Conservation (phyloP, 1,140 invertebrate genomes). For the Harlomillsia oculata region DNA sequence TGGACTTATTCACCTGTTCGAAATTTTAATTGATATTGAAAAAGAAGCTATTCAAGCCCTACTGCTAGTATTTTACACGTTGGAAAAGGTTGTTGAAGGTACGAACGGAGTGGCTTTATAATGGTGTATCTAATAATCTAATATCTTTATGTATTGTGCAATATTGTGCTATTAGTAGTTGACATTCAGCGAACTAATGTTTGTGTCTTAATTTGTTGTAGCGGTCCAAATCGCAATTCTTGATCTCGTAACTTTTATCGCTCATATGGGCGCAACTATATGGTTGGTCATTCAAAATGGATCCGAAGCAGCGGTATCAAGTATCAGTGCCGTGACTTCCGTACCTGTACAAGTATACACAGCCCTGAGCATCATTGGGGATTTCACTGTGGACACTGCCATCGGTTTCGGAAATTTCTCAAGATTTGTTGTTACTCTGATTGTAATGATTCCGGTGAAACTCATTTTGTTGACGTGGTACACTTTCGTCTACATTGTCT, state of each 20-base stretch:
- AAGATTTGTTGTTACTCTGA: not conserved
- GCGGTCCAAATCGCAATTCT: slow-evolving; percentile 2
- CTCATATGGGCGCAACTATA: not conserved
- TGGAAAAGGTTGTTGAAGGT: too few species aligned
- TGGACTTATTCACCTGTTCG: too few species aligned
- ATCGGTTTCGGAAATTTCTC: not conserved
- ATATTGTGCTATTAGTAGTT: too few species aligned
- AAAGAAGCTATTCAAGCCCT: too few species aligned
- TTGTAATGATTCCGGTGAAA: slow-evolving; percentile 11
- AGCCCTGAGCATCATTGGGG: slow-evolving; percentile 23
- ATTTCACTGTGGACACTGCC: not conserved
- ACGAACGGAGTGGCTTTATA: too few species aligned
- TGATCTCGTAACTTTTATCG: not conserved
- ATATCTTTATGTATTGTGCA: too few species aligned
- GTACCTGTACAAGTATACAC: slow-evolving; percentile 18
- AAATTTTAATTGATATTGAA: too few species aligned
- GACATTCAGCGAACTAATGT: too few species aligned
- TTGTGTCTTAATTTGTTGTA: too few species aligned
- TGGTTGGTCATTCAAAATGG: not conserved
- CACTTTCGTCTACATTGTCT: not conserved
- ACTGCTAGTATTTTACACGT: too few species aligned
- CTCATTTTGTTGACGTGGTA: not conserved
- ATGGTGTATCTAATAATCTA: too few species aligned
- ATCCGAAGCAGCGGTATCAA: not conserved
- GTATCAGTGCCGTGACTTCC: not conserved